Conservation (phyloP, 1,140 invertebrate species). For the Phymorhynchus buccinoides region DNA sequence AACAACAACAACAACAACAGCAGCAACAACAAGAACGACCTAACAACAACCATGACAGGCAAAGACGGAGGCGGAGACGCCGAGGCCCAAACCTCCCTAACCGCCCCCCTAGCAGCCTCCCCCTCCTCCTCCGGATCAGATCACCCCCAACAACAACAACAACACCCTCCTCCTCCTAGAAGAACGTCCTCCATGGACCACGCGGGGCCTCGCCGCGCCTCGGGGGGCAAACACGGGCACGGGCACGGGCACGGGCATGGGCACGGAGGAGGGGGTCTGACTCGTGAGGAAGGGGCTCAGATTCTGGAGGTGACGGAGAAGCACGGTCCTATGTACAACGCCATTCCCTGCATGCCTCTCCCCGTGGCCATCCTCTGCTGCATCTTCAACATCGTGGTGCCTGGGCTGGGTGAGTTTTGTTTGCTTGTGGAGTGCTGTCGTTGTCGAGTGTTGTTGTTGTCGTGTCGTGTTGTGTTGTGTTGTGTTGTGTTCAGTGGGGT, state of each 20-base stretch:
- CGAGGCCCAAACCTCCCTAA: conserved; percentile 11
- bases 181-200: conserved; percentile 93
- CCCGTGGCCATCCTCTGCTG: conserved; percentile 74
- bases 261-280: neutral
- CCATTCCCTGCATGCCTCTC: conserved; percentile 75
- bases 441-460: too few species aligned
- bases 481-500: too few species aligned
- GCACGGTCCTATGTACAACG: conserved; percentile 75
- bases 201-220: conserved; percentile 89
- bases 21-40: too few species aligned
- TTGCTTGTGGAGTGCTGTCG: too few species aligned
- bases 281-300: conserved; percentile 57
- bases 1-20: too few species aligned
- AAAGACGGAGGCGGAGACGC: neutral
- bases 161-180: conserved; percentile 71
- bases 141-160: neutral
- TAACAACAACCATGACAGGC: conserved; percentile 19
- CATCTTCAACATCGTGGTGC: conserved; percentile 74
- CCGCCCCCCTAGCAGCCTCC: neutral
- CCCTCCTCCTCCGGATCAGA: neutral
- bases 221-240: conserved; percentile 7
- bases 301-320: conserved; percentile 73
- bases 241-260: conserved; percentile 23
- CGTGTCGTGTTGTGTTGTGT: too few species aligned
- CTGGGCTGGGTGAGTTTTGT: conserved; percentile 74